Base-by-base conservation (phyloP, 2,888 invertebrate species). In the Lithosia quadra region DNA sequence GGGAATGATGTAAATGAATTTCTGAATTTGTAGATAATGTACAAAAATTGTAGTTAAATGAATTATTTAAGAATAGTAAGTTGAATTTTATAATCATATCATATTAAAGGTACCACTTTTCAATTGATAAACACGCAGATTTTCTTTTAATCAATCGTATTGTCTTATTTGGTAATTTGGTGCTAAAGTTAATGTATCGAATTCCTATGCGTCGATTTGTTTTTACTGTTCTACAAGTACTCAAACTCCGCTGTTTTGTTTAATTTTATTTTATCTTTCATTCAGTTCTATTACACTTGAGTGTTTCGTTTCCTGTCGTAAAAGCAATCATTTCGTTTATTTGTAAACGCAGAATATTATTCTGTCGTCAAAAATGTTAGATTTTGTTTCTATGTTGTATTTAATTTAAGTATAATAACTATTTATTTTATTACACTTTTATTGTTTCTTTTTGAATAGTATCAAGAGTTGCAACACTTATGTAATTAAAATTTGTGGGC, bases 51-150 rank as follows among this genome's bases (percentile, higher is more conserved):
- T 91, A 92, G 90, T 82, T 90, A 91, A 91, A 90, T 75, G 64
- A 90, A 88, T 86, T 90, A 91, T 86, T 85, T 89, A 91, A 88
- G 83, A 80, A 82, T 90, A 91, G 88, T 90, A 90, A 91, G 90
- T 92, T 92, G 91, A 91, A 92, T 93, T 95, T 94, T 94, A 89
- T 93, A 93, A 94, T 92, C 94, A 95, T 95, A 95, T 95, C 94
- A 95, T 84, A 82, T 84, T 84, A 87, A 88, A 80, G 82, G 86
- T 86, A 84, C 84, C 86, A 85, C 87, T 85, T 84, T 85, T 83
- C 89, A 88, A 88, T 88, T 83, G 80, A 85, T 83, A 84, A 78
- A 75, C 72, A 82, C 84, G 80, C 82, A 80, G 76, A 77, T 71
- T 81, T 84, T 78, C 78, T 78, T 82, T 86, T 76, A 77, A 85